Evolutionary conservation across 2,113 vertebrate genomes (phyloP), one percentile per base, ranked within the genome.

Genomic region (Donacobius atricapilla): DNA sequence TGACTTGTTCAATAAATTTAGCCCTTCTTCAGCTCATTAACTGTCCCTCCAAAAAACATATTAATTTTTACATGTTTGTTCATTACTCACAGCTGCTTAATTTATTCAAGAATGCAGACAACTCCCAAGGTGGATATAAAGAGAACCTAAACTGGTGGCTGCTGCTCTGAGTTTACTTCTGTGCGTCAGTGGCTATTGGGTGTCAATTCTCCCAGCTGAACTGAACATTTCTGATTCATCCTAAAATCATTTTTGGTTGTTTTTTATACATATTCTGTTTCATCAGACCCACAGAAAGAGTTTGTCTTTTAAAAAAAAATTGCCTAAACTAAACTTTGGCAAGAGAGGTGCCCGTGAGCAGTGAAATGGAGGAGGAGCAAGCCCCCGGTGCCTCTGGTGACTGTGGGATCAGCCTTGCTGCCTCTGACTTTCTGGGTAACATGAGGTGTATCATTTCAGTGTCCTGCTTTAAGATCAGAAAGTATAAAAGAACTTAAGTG

Each of bases 11-110:
- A 72, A 80, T 48, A 76, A 83, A 83, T 87, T 57, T 40, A 77
- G n/a, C 50, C 31, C 15, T 79, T 80, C 53, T 87, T 87, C 70
- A 83, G 88, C 25, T 94, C 70, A 83, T 96, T 85, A 89, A 96
- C 57, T 58, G 45, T 66, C 54, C 28, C 33, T 85, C 54, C 4
- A 39, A 91, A 87, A 89, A 89, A 11, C 3, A 82, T 10, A 81
- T 7, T 45, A 35, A 93, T 87, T 94, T 89, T 89, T 53, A 71
- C 37, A 87, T 82, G 40, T 94, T 79, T 93, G 10, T 57, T 53
- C 93, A 72, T 92, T 84, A 61, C 27, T 82, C 53, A 82, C 61
- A 89, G 89, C 57, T 85, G 73, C 30, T 94, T 84, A 82, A 45
- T 8, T 40, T 18, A 71, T n/a, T 68, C 40, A 66, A 53, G 69